Evolutionary conservation across 2,888 invertebrate genomes (phyloP), one percentile per base, ranked within the genome.

Genomic region (Marasmarcha lunaedactyla): DNA sequence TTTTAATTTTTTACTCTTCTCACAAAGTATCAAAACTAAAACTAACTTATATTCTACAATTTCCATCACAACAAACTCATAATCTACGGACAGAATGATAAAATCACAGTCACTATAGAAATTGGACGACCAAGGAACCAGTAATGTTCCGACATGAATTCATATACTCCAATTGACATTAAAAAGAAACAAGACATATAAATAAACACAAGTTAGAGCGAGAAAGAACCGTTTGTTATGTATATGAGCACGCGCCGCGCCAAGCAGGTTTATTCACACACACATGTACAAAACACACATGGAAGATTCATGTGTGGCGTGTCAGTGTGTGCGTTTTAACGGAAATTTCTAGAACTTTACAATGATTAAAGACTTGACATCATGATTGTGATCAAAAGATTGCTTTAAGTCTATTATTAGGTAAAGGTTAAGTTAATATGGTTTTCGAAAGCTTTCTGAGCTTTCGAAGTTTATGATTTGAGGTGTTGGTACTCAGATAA

Each of bases 321-420:
- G 37, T 27, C 15, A 38, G 27, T 41, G 39, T 45, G 42, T 48
- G 44, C 40, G 46, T 20, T 34, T 59, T 63, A 70, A 69, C 70
- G 71, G 77, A 74, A 71, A 67, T 67, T 71, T 74, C 72, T 72
- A 68, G 66, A 52, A 50, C 52, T 43, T 10, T 51, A 46, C 59
- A 64, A 69, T 46, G 20, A 20, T 20, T 20, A 7, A 20, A 46
- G 49, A 54, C 56, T 60, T 66, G 71, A 69, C 69, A 69, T 61
- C 54, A 57, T 30, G 59, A 59, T 63, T 50, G 38, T 40, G 49
- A 65, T 65, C 61, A 54, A 40, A 42, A 56, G 60, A 57, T 59
- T 30, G 30, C 12, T 11, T 30, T 30, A 10, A 7, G 30, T 6
- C 4, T 10, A 30, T 6, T 11, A 2, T 30, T 35, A 2, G 7